Conservation (phyloP, 2,888 invertebrate species). For the Ernsta delagoae region DNA sequence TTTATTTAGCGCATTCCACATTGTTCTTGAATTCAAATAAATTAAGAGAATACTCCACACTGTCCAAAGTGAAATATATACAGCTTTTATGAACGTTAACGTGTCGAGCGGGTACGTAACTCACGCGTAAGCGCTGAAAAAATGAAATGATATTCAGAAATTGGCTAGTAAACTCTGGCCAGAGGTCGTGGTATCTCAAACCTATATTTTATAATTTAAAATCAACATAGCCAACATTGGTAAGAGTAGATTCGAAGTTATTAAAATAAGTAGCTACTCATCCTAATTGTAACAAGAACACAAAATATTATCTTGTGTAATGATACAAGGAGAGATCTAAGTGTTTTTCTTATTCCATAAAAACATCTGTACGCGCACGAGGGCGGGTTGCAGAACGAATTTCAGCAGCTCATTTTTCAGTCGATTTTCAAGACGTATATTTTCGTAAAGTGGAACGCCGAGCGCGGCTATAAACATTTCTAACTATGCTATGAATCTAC, state of each 20-base stretch:
- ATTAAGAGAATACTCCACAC: slow-evolving; percentile 33
- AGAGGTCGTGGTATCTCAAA: no score
- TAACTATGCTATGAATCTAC: slow-evolving; percentile 50
- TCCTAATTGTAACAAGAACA: no score
- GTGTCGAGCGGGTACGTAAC: slow-evolving; percentile 40
- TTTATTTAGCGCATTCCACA: slow-evolving; percentile 36
- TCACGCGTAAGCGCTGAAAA: slow-evolving; percentile 26
- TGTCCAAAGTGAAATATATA: slow-evolving; percentile 42
- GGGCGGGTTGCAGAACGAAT: slow-evolving; percentile 57
- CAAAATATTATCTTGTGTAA: no score
- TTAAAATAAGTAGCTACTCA: no score
- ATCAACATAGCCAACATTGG: no score
- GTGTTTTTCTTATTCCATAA: slow-evolving; percentile 53
- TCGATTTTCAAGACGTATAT: slow-evolving; percentile 61
- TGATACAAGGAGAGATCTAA: slow-evolving; percentile 35
- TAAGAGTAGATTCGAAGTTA: no score
- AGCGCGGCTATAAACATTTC: slow-evolving; percentile 65
- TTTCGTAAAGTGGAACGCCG: slow-evolving; percentile 69
- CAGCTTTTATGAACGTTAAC: slow-evolving; percentile 40
- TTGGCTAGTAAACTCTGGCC: no score
- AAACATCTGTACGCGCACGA: slow-evolving; percentile 59
- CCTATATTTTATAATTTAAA: no score
- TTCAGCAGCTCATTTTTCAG: slow-evolving; percentile 75
- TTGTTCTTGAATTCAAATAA: slow-evolving; percentile 39
- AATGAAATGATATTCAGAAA: slow-evolving; percentile 25